Conservation (phyloP, 2,113 vertebrate species). For the Uropsilus gracilis region DNA sequence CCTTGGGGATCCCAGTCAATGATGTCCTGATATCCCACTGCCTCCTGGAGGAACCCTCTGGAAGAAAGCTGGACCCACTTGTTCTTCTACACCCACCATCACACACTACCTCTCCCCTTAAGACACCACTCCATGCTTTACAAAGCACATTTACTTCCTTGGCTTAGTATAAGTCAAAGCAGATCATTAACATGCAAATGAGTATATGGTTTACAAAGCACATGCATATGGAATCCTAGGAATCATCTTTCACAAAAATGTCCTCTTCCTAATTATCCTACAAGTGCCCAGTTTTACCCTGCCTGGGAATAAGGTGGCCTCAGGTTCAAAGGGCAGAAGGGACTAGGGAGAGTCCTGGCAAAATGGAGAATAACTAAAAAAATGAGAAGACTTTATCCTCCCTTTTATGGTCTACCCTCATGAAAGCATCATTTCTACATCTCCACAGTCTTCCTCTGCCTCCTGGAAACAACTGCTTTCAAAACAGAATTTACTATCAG, state of each 20-base stretch:
- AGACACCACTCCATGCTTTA: neutral
- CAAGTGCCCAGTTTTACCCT: neutral
- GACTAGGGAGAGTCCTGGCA: neutral
- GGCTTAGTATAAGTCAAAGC: neutral
- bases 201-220: neutral
- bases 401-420: neutral
- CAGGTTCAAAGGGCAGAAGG: neutral
- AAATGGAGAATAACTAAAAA: neutral
- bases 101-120: neutral
- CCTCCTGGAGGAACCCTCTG: neutral
- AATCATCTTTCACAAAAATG: neutral
- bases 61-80: neutral
- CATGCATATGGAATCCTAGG: neutral
- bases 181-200: neutral
- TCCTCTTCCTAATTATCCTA: neutral
- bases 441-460: neutral
- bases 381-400: neutral
- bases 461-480: slow-evolving; percentile 36
- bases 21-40: neutral
- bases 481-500: slow-evolving; percentile 50
- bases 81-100: neutral
- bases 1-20: neutral
- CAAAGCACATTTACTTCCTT: neutral
- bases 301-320: neutral
- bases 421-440: neutral